Base-by-base conservation (phyloP, 2,113 vertebrate genomes). In the Saccopteryx bilineata region DNA sequence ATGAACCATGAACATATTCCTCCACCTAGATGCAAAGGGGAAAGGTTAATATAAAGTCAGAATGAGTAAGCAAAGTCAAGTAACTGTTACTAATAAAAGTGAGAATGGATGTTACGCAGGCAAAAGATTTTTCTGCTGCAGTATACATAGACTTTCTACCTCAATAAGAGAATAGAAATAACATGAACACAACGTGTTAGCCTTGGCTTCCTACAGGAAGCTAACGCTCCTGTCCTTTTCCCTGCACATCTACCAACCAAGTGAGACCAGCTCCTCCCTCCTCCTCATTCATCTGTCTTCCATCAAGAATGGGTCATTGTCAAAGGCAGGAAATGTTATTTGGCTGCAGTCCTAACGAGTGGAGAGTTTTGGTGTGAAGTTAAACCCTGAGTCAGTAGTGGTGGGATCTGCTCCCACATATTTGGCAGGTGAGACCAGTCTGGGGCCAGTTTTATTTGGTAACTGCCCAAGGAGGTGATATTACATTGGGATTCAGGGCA, bases 401-500 rank as follows among this genome's bases (percentile, higher is more conserved):
- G 88, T 66, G 60, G 61, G 31, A 63, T 89, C 65, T 72, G 26
- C 92, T 94, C 94, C 94, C 95, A 96, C 95, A 17, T 9, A 50
- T 72, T 89, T 96, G 93, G 95, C 94, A 96, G 56, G 65, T 28
- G 24, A 94, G 54, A 33, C 10, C 3, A 12, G 82, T 80, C 60
- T 76, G 66, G 87, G 52, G 89, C 86, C 80, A 74, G 60, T 61
- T 90, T 46, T 71, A 52, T 94, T 91, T 68, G 69, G 86, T 86
- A 96, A 97, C 63, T 89, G 88, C 78, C 91, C 33, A 48, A 63
- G 46, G 78, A 96, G 46, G 74, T 72, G 79, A 86, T 82, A 82
- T 61, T 86, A 90, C 69, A 61, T 69, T 89, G 65, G 72, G 93
- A 97, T 96, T 83, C 68, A 89, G 95, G 86, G 65, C 78, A 97